Conservation (phyloP, 2,113 vertebrate species). For the Bostrychus sinensis region DNA sequence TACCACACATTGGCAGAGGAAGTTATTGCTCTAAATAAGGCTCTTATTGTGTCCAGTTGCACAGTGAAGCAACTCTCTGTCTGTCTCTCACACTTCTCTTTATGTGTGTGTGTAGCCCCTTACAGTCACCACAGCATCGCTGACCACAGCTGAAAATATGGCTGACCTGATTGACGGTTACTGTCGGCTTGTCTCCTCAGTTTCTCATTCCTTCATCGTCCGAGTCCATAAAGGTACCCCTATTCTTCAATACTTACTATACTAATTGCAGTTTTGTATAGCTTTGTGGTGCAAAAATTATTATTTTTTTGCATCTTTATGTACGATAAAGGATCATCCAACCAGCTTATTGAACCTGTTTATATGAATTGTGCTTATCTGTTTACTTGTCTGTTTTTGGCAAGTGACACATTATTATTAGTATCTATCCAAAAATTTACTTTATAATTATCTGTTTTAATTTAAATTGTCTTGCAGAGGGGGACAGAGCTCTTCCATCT, state of each 20-base stretch:
- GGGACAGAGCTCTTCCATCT: slow-evolving; percentile 95
- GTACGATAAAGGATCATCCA: too few species aligned
- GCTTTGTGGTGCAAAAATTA: too few species aligned
- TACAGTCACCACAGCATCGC: slow-evolving; percentile 92
- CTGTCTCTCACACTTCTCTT: slow-evolving; percentile 32
- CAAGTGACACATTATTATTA: too few species aligned
- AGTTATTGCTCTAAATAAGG: slow-evolving; percentile 73
- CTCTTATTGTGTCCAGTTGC: slow-evolving; percentile 75
- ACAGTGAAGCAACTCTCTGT: slow-evolving; percentile 60
- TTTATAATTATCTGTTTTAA: too few species aligned
- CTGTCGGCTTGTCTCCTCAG: slow-evolving; percentile 91
- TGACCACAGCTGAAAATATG: slow-evolving; percentile 98
- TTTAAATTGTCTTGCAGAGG: slow-evolving; percentile 83
- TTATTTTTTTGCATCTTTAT: too few species aligned
- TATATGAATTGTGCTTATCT: too few species aligned
- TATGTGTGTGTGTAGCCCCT: slow-evolving; percentile 83
- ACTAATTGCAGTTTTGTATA: not conserved
- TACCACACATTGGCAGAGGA: slow-evolving; percentile 30
- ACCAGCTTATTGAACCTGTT: too few species aligned
- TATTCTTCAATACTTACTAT: not conserved
- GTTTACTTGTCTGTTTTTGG: too few species aligned
- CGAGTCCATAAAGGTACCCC: slow-evolving; percentile 92
- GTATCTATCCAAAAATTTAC: too few species aligned
- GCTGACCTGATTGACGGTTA: slow-evolving; percentile 98
- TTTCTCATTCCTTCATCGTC: slow-evolving; percentile 92